phyloP scores from a whole-genome alignment of 2,888 invertebrate genomes.

The Aphidius colemani region DNA sequence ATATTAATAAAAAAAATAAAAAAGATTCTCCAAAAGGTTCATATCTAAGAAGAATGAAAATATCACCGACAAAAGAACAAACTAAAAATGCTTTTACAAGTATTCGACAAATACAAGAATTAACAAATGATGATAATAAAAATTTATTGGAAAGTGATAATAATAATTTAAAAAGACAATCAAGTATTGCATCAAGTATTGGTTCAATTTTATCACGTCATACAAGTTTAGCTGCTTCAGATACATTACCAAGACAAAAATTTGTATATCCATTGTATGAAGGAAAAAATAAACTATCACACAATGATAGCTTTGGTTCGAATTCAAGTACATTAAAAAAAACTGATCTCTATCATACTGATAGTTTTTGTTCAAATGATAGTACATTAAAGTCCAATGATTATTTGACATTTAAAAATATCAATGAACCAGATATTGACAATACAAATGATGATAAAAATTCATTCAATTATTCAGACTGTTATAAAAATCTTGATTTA shows the following conservation, averaged over 20 bases:
- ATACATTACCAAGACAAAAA: constrained; percentile 30
- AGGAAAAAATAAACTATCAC: constrained; percentile 22
- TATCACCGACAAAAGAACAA: constrained; percentile 56
- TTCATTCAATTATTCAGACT: constrained; percentile 38
- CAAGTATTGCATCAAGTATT: constrained; percentile 41
- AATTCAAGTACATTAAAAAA: constrained; percentile 39
- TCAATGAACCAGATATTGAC: neutral
- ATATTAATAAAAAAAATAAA: constrained; percentile 36
- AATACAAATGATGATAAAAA: too few relatives aligned
- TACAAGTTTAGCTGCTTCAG: constrained; percentile 39
- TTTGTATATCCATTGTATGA: constrained; percentile 30
- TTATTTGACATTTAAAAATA: constrained; percentile 29
- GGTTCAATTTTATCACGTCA: constrained; percentile 45
- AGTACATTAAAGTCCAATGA: constrained; percentile 42
- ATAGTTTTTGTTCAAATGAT: constrained; percentile 46
- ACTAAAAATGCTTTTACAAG: constrained; percentile 47
- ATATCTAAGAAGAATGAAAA: constrained; percentile 55
- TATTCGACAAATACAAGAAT: constrained; percentile 29
- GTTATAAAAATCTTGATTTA: constrained; percentile 44
- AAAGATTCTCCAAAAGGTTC: constrained; percentile 39
- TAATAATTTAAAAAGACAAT: constrained; percentile 37
- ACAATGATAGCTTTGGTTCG: constrained; percentile 38
- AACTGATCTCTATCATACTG: constrained; percentile 38
- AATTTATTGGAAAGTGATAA: constrained; percentile 25
- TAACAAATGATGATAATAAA: constrained; percentile 26